phyloP scores from a whole-genome alignment of 2,113 vertebrate genomes.

The Antechinus flavipes region DNA sequence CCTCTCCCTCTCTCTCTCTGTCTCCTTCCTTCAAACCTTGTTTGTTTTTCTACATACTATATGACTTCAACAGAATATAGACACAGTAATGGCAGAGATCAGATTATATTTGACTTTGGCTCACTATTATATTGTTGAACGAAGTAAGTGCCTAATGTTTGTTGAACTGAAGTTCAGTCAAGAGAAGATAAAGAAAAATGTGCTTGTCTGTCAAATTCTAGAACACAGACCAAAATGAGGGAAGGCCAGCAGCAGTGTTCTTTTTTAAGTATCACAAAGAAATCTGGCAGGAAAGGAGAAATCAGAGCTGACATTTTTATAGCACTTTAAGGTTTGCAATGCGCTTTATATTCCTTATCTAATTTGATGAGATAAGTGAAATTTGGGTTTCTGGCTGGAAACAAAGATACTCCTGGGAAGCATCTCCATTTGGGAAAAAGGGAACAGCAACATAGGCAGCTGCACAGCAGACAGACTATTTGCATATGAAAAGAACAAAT shows the following conservation, averaged over 20 bases:
- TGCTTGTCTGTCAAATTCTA: slow-evolving; percentile 15
- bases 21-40: no score
- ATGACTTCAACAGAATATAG: neutral
- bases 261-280: slow-evolving; percentile 22
- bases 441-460: slow-evolving; percentile 47
- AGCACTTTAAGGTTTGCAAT: neutral
- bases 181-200: neutral
- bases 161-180: neutral
- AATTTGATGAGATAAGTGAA: neutral
- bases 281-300: slow-evolving; percentile 3
- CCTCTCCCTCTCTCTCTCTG: no score
- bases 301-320: neutral
- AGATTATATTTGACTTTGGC: neutral
- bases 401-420: slow-evolving; percentile 15
- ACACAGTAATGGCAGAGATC: neutral
- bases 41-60: neutral
- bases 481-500: slow-evolving; percentile 75
- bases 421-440: neutral
- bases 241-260: neutral
- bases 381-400: neutral
- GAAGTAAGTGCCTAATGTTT: neutral
- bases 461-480: slow-evolving; percentile 51
- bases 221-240: slow-evolving; percentile 46
- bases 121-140: neutral
- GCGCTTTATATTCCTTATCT: neutral